Evolutionary conservation across 1,140 invertebrate species (phyloP).

Genomic region (Argopecten irradians): DNA sequence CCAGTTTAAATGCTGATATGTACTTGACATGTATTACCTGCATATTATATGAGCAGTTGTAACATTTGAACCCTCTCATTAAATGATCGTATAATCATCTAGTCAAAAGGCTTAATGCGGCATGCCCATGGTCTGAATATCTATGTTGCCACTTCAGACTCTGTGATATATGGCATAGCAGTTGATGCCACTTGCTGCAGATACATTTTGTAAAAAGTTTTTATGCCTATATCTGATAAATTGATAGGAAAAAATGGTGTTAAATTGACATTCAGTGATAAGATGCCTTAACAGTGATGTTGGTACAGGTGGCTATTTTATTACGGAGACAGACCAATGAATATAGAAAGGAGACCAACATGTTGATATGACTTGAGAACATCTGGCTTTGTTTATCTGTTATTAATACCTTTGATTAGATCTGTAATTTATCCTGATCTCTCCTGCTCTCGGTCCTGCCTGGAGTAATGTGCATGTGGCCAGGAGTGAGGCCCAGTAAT

Average conservation of each 20-base stretch:
- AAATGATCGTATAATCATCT: not conserved
- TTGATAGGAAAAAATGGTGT: not conserved
- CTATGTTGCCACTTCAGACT: not conserved
- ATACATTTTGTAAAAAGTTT: not conserved
- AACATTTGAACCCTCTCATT: slow-evolving; percentile 1
- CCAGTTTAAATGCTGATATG: not conserved
- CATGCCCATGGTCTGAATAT: not conserved
- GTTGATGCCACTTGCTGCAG: not conserved
- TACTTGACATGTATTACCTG: not conserved
- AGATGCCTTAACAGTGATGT: too few relatives aligned
- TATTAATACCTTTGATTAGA: not conserved
- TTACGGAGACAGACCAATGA: too few relatives aligned
- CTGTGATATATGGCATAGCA: not conserved
- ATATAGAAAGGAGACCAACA: too few relatives aligned
- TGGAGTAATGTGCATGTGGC: not conserved
- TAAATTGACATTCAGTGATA: too few relatives aligned
- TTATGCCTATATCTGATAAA: not conserved
- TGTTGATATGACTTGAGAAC: not conserved
- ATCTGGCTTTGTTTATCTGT: not conserved
- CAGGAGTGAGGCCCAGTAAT: not conserved
- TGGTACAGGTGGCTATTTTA: too few relatives aligned
- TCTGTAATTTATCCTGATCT: not conserved
- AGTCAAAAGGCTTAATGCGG: not conserved
- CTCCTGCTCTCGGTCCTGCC: not conserved
- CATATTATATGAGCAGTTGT: not conserved